Base-by-base conservation (phyloP, 1,140 invertebrate genomes). In the Macrocentrus cingulum region DNA sequence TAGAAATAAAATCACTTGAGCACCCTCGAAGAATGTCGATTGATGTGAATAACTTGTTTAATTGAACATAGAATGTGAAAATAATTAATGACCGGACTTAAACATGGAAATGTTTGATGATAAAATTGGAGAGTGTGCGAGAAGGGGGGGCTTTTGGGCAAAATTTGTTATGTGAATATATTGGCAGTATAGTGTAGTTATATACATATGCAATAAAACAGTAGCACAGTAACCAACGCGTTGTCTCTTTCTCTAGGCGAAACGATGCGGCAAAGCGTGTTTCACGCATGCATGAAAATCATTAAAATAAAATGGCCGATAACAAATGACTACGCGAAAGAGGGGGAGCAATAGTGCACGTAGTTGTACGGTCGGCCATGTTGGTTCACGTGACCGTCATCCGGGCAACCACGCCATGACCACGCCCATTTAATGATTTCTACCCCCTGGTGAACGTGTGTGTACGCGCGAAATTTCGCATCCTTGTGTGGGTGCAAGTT, bases 221-320 rank as follows among this genome's bases (percentile, higher is more conserved):
- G 19, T 18, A 29, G 9, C 25, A 29, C 25, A 29, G 42, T 45
- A 19, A 45, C 42, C 42, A 52, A 39, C n/a, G 50, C 36, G 41
- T 52, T 52, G 36, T 18, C 34, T 34, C 29, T n/a, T 34, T 16
- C n/a, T 36, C n/a, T 19, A 46, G 44, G 25, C 65, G 66, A 65
- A 29, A 65, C 66, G 71, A 70, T 72, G 71, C 72, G 72, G 66
- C 75, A 66, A 64, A 77, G 73, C 71, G 75, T n/a, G n/a, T 76
- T 80, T 78, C 75, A 79, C 75, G 75, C 76, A 77, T 77, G 77
- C 77, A 79, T 78, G 76, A 69, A 79, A 80, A 80, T 79, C 76
- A 80, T 80, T 77, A 79, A 80, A 80, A 79, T 80, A 80, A 80
- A 80, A 80, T 80, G 77, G 77, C 75, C 73, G 75, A 78, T 79